Conservation (phyloP, 2,113 vertebrate species). For the Colaptes auratus region DNA sequence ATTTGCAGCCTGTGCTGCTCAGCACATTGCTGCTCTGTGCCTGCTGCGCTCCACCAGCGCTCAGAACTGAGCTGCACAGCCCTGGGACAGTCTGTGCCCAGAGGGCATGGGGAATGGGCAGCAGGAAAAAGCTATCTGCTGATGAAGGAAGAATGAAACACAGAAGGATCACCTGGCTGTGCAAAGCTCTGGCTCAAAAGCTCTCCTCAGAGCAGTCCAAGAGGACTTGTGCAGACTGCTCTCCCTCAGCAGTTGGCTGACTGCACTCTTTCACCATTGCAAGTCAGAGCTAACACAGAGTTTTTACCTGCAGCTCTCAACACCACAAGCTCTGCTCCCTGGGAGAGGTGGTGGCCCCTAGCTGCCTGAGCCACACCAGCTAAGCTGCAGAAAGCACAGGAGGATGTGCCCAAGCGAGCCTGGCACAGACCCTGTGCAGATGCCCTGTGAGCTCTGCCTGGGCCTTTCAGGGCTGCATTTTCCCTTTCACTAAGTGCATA, state of each 20-base stretch:
- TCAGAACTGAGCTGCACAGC: neutral
- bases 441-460: neutral
- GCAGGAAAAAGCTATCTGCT: no score
- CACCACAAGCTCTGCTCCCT: neutral
- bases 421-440: neutral
- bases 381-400: neutral
- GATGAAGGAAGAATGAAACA: neutral
- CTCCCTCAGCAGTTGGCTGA: neutral
- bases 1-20: neutral
- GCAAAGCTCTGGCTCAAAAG: neutral
- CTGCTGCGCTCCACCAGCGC: neutral
- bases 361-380: neutral
- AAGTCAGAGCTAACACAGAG: fast-evolving
- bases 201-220: fast-evolving
- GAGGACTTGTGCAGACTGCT: neutral
- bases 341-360: neutral
- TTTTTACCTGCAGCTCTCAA: neutral
- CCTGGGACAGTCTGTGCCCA: neutral
- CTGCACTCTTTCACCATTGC: no score
- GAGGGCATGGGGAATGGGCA: neutral
- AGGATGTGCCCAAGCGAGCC: neutral
- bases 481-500: neutral
- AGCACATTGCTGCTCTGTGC: fast-evolving
- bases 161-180: neutral
- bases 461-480: neutral